Conservation (phyloP, 1,140 invertebrate genomes). For the Rhynchophorus ferrugineus region DNA sequence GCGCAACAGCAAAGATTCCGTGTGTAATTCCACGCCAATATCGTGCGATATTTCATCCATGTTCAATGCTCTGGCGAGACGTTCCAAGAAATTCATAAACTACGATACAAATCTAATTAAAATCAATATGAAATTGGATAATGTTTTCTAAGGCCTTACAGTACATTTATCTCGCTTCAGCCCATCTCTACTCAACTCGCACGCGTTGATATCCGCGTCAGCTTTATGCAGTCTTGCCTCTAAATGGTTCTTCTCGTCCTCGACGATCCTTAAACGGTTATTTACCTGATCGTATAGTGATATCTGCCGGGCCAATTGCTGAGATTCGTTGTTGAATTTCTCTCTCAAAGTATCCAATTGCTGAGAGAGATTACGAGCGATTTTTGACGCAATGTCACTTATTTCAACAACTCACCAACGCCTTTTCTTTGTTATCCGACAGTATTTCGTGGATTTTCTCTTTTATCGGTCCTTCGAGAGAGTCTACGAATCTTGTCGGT, state of each 20-base stretch:
- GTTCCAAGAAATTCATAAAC: constrained; percentile 67
- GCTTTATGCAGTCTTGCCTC: constrained; percentile 62
- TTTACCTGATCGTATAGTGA: constrained; percentile 55
- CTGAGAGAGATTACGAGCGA: too few species aligned
- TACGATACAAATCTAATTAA: constrained; percentile 36
- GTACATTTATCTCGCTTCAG: constrained; percentile 60
- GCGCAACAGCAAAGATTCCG: constrained; percentile 64
- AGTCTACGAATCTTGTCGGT: constrained; percentile 62
- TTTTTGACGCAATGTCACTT: background rate
- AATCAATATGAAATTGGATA: background rate
- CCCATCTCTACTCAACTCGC: constrained; percentile 55
- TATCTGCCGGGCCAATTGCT: constrained; percentile 54
- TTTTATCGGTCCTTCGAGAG: constrained; percentile 65
- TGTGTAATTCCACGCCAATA: constrained; percentile 69
- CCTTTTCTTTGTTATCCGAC: constrained; percentile 66
- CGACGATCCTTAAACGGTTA: constrained; percentile 53
- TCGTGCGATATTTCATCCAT: constrained; percentile 72
- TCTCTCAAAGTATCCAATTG: constrained; percentile 63
- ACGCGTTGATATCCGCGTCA: constrained; percentile 59
- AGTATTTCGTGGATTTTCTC: constrained; percentile 67
- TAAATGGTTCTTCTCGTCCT: constrained; percentile 60
- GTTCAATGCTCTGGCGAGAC: constrained; percentile 61
- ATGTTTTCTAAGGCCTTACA: constrained; percentile 36
- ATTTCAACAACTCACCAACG: constrained; percentile 47
- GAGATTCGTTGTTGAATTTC: constrained; percentile 54